These are phyloP conservation scores for Danaus plexippus DNA, from an alignment of 1,140 invertebrate genomes.

Conservation along the genomic window DNA sequence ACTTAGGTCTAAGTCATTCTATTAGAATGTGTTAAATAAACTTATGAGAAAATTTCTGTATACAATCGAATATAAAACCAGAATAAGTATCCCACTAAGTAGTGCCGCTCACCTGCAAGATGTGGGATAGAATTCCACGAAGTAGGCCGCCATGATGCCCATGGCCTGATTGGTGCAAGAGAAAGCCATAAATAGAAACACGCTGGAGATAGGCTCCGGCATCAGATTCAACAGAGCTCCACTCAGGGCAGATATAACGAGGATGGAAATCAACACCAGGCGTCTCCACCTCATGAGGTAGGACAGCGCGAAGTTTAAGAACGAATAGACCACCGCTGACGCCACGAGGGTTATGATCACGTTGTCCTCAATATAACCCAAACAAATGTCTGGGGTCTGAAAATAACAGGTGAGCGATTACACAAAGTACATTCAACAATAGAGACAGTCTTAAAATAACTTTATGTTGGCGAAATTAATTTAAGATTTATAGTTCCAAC, in stretches of 20 bases:
- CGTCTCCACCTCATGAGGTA: conserved; percentile 43
- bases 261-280: conserved; percentile 35
- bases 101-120: conserved; percentile 42
- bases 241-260: conserved; percentile 41
- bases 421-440: too few relatives aligned
- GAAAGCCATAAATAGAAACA: conserved; percentile 54
- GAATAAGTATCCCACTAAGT: background rate
- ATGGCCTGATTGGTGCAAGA: conserved; percentile 53
- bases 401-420: conserved; percentile 5
- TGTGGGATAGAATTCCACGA: conserved; percentile 60
- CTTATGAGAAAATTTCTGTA: background rate
- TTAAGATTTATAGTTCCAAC: too few relatives aligned
- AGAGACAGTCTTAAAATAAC: too few relatives aligned
- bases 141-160: conserved; percentile 59
- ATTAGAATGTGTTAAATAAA: too few relatives aligned
- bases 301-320: conserved; percentile 53
- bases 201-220: conserved; percentile 52
- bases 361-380: conserved; percentile 43
- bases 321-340: conserved; percentile 40
- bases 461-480: too few relatives aligned
- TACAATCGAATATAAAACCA: conserved; percentile 5
- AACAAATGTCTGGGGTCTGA: conserved; percentile 39
- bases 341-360: conserved; percentile 46
- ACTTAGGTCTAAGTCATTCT: too few relatives aligned
- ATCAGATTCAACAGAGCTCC: conserved; percentile 39